phyloP scores from a whole-genome alignment of 1,140 invertebrate species.

The Cydia splendana region DNA sequence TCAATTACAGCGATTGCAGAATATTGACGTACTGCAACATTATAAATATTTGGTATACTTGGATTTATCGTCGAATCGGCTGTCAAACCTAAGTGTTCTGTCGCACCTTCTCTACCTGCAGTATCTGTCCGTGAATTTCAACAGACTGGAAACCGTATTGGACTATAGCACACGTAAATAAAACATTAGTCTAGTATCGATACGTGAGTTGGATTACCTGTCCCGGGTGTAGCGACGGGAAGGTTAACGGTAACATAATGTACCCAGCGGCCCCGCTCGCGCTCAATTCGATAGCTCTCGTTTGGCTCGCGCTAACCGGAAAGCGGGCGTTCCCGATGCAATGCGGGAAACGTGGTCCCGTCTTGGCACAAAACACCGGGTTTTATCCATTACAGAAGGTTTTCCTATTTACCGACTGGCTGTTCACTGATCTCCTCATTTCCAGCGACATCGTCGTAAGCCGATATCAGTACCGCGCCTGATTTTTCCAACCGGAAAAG shows the following conservation, averaged over 20 bases:
- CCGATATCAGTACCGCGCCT: slow-evolving; percentile 15
- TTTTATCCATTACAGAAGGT: slow-evolving; percentile 29
- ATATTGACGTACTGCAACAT: slow-evolving; percentile 64
- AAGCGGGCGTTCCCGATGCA: slow-evolving; percentile 16
- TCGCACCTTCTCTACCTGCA: slow-evolving; percentile 69
- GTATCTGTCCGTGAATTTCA: slow-evolving; percentile 62
- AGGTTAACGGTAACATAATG: slow-evolving; percentile 16
- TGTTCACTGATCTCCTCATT: slow-evolving; percentile 30
- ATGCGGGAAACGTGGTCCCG: slow-evolving; percentile 26
- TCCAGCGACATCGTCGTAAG: slow-evolving; percentile 17
- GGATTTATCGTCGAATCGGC: slow-evolving; percentile 64
- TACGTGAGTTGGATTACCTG: slow-evolving; percentile 23
- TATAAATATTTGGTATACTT: slow-evolving; percentile 71
- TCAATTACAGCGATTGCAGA: slow-evolving; percentile 54
- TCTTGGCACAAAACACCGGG: slow-evolving; percentile 31
- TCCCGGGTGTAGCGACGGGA: slow-evolving; percentile 8
- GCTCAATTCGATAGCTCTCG: slow-evolving; percentile 23
- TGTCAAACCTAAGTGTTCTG: slow-evolving; percentile 59
- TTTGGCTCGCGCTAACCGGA: slow-evolving; percentile 23
- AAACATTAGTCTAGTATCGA: slow-evolving; percentile 31
- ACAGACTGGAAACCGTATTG: slow-evolving; percentile 63
- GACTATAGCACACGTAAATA: slow-evolving; percentile 69
- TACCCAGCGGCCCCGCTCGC: slow-evolving; percentile 11
- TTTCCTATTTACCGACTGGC: slow-evolving; percentile 29
- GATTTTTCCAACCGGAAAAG: slow-evolving; percentile 21